These are phyloP conservation scores for Discoglossus pictus DNA, from an alignment of 2,797 vertebrate species.

Conservation along the genomic window DNA sequence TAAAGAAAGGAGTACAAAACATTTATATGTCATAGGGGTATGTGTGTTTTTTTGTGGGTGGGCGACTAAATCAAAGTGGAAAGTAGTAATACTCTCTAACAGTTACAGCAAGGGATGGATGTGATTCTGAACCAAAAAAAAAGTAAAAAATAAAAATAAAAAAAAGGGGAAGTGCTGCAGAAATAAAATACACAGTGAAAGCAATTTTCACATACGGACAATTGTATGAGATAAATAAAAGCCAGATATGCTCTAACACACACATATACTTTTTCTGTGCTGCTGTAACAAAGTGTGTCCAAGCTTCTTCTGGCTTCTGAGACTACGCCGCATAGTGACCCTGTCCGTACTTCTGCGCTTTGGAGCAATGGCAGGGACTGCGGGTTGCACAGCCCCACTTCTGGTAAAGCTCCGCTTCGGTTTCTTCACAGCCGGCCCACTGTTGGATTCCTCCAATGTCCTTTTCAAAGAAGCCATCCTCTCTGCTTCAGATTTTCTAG, in stretches of 20 bases:
- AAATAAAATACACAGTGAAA: no score
- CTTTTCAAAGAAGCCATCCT: conserved; percentile 75
- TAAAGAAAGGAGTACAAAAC: no score
- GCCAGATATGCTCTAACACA: conserved; percentile 73
- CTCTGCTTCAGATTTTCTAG: conserved; percentile 70
- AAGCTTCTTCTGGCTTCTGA: conserved; percentile 84
- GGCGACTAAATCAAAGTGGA: no score
- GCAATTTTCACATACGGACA: no score
- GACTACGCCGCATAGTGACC: conserved; percentile 74
- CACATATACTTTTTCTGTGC: conserved; percentile 86
- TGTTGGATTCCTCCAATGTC: conserved; percentile 76
- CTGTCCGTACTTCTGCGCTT: conserved; percentile 69
- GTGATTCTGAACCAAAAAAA: no score
- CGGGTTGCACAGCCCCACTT: conserved; percentile 47
- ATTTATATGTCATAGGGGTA: no score
- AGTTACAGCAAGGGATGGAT: no score
- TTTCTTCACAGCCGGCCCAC: conserved; percentile 72
- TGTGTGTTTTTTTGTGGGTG: no score
- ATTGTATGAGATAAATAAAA: no score
- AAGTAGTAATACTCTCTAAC: no score
- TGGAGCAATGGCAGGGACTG: conserved; percentile 57
- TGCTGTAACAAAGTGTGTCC: conserved; percentile 80
- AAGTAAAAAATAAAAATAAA: no score
- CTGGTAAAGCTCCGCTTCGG: conserved; percentile 61
- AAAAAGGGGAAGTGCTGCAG: no score